These are phyloP conservation scores for Enhydra lutris DNA, from an alignment of 2,113 vertebrate genomes.

Conservation along the genomic window DNA sequence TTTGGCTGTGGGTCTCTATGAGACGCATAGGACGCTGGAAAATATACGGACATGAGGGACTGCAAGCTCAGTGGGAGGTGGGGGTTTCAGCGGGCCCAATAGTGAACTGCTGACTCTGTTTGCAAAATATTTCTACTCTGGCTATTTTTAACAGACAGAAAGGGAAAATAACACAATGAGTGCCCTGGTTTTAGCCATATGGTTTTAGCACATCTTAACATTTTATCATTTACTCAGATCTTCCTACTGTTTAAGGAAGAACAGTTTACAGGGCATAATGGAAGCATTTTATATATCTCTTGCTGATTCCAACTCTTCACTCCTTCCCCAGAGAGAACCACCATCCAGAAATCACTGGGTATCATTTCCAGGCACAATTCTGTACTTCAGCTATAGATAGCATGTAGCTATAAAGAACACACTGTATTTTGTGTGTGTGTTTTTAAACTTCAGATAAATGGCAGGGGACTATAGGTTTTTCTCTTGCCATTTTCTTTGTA, in stretches of 20 bases:
- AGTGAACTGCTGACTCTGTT: background rate
- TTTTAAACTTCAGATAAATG: background rate
- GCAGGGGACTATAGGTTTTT: fast-evolving
- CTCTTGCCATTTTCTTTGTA: background rate
- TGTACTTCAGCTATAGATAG: background rate
- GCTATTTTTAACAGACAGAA: background rate
- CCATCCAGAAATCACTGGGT: background rate
- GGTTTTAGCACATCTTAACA: background rate
- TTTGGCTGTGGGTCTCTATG: background rate
- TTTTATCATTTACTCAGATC: background rate
- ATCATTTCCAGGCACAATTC: background rate
- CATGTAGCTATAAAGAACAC: background rate
- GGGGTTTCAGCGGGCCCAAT: background rate
- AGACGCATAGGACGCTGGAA: background rate
- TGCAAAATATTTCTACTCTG: background rate
- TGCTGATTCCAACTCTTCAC: background rate
- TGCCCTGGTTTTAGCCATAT: background rate
- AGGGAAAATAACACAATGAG: background rate
- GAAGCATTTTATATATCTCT: background rate
- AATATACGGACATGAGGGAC: background rate
- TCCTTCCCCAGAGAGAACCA: background rate
- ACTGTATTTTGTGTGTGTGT: background rate
- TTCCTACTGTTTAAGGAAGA: background rate
- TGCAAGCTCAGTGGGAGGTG: background rate
- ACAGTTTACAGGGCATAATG: background rate